These are phyloP conservation scores for Emydocephalus ijimae DNA, from an alignment of 2,113 vertebrate species.

Conservation along the genomic window DNA sequence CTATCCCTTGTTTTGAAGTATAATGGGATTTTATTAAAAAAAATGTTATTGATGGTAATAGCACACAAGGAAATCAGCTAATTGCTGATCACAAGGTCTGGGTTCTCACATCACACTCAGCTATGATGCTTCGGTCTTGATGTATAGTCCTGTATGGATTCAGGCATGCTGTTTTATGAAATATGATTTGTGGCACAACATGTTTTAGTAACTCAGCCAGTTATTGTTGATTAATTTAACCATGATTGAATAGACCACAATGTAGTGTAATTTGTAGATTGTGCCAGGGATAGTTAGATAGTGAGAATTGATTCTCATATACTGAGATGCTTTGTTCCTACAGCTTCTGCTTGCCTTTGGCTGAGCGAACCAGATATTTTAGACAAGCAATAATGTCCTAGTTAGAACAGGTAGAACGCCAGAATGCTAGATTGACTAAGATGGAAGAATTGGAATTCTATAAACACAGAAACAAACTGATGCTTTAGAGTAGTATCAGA, in stretches of 20 bases:
- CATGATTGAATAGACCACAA: background rate
- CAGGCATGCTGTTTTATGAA: background rate
- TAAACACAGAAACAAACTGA: background rate
- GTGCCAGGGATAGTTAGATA: background rate
- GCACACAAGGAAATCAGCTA: background rate
- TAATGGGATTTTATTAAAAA: background rate
- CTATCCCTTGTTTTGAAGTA: background rate
- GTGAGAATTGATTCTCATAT: background rate
- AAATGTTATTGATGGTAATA: background rate
- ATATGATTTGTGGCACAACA: background rate
- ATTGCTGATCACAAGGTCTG: background rate
- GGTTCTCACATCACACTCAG: background rate
- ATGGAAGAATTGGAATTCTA: background rate
- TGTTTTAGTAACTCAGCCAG: background rate
- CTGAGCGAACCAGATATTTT: background rate
- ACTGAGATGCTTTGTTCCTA: background rate
- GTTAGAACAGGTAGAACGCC: no score
- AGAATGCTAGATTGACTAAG: background rate
- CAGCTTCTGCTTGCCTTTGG: background rate
- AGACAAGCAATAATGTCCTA: no score
- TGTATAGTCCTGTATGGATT: background rate
- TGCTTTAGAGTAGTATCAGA: background rate
- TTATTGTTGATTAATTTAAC: background rate
- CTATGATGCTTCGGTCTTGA: background rate
- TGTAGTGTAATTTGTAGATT: background rate